Conservation (phyloP, 2,113 vertebrate genomes). For the Falco punctatus region DNA sequence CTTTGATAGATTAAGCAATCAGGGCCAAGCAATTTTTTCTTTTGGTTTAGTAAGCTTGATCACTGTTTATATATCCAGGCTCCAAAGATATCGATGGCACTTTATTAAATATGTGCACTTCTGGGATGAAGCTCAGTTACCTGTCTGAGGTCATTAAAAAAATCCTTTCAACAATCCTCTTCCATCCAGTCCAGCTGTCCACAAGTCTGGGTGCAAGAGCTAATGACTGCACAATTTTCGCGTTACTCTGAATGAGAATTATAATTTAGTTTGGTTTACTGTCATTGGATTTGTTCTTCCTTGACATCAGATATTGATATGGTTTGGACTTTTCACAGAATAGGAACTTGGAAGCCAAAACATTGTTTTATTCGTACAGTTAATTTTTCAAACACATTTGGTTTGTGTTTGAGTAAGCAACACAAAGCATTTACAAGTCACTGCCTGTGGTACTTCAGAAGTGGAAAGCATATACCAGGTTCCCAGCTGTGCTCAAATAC, state of each 20-base stretch:
- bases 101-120: not conserved
- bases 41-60: not conserved
- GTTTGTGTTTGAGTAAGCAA: not conserved
- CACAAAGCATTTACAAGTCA: not conserved
- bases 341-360: not conserved
- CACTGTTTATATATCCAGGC: not conserved
- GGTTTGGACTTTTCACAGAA: not conserved
- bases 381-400: not conserved
- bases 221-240: not conserved
- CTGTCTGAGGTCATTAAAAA: not conserved
- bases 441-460: not conserved
- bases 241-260: not conserved
- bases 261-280: not conserved
- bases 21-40: not conserved
- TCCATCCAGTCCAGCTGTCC: not conserved
- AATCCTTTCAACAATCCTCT: not conserved
- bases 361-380: not conserved
- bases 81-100: not conserved
- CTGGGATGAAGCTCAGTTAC: not conserved
- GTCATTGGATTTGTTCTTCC: not conserved
- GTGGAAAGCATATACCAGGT: not conserved
- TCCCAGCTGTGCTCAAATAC: not conserved
- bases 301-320: not conserved
- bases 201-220: not conserved
- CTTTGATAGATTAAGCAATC: not conserved